These are phyloP conservation scores for Prunella fulvescens DNA, from an alignment of 2,113 vertebrate genomes.

Conservation along the genomic window DNA sequence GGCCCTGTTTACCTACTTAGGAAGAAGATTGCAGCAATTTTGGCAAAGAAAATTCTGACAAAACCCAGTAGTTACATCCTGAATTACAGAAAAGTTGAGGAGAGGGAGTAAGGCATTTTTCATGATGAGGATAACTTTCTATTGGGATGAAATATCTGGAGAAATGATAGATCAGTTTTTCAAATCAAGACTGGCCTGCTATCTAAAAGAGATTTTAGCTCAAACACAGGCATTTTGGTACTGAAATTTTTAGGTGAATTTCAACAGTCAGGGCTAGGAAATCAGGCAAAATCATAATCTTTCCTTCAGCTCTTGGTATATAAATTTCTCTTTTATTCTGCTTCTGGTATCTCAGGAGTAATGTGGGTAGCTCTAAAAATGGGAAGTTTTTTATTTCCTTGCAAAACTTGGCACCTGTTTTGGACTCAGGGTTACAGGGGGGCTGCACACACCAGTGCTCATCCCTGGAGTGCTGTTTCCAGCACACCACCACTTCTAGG, in stretches of 20 bases:
- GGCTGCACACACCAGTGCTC: neutral
- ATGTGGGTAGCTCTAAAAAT: neutral
- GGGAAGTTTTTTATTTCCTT: neutral
- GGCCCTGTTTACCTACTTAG: neutral
- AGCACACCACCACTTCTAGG: neutral
- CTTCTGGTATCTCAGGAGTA: neutral
- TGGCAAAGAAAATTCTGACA: neutral
- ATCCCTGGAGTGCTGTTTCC: neutral
- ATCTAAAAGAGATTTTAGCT: neutral
- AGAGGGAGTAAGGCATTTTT: neutral
- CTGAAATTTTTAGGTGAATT: neutral
- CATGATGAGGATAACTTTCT: neutral
- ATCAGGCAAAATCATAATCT: neutral
- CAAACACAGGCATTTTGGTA: neutral
- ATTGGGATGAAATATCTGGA: neutral
- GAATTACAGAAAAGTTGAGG: neutral
- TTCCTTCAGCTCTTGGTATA: neutral
- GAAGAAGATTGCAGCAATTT: neutral
- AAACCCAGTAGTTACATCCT: neutral
- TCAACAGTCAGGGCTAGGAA: neutral
- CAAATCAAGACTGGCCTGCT: neutral
- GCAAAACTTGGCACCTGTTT: neutral
- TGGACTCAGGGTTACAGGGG: neutral
- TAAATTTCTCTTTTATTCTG: neutral
- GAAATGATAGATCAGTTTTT: neutral